Percentiles rank a stretch among this genome's conserved stretches.
These are phyloP conservation scores for Drosophila micromelanica DNA, from an alignment of 1,140 invertebrate genomes.

Conservation along the genomic window DNA sequence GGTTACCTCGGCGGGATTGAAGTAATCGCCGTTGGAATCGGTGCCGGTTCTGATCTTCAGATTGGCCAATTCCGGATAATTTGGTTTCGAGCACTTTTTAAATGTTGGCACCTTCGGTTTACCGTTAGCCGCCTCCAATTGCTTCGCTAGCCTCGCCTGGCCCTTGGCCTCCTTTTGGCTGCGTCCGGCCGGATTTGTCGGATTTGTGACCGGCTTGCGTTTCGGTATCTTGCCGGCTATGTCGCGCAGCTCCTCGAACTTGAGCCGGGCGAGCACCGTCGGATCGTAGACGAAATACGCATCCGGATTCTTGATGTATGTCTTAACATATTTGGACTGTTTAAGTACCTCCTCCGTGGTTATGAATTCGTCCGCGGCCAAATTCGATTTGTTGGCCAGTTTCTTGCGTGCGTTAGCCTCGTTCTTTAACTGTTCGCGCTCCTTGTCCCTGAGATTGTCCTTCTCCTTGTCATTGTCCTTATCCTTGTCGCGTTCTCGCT, in stretches of 20 bases:
- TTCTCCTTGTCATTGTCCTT: slow-evolving; percentile 27
- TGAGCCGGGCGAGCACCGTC: slow-evolving; percentile 70
- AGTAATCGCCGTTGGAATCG: slow-evolving; percentile 46
- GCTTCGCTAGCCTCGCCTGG: neutral
- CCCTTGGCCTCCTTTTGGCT: neutral
- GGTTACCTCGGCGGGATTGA: slow-evolving; percentile 77
- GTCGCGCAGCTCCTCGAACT: slow-evolving; percentile 67
- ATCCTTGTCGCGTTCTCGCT: slow-evolving; percentile 49
- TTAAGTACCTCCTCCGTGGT: slow-evolving; percentile 84
- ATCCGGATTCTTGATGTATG: slow-evolving; percentile 84
- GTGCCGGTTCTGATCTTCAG: slow-evolving; percentile 79
- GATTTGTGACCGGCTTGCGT: slow-evolving; percentile 42
- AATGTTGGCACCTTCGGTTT: slow-evolving; percentile 49
- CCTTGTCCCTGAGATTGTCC: slow-evolving; percentile 3
- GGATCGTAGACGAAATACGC: slow-evolving; percentile 81
- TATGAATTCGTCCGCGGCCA: slow-evolving; percentile 63
- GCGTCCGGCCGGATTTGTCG: neutral
- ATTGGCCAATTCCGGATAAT: slow-evolving; percentile 82
- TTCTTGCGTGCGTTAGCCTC: slow-evolving; percentile 52
- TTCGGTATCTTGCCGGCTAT: slow-evolving; percentile 48
- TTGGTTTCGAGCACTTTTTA: slow-evolving; percentile 79
- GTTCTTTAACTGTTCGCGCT: slow-evolving; percentile 64
- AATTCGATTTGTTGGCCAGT: slow-evolving; percentile 14
- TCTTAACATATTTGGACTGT: slow-evolving; percentile 84
- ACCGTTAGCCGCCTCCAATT: slow-evolving; percentile 23